Base-by-base conservation (phyloP, 1,140 invertebrate genomes). In the Elysia chlorotica region DNA sequence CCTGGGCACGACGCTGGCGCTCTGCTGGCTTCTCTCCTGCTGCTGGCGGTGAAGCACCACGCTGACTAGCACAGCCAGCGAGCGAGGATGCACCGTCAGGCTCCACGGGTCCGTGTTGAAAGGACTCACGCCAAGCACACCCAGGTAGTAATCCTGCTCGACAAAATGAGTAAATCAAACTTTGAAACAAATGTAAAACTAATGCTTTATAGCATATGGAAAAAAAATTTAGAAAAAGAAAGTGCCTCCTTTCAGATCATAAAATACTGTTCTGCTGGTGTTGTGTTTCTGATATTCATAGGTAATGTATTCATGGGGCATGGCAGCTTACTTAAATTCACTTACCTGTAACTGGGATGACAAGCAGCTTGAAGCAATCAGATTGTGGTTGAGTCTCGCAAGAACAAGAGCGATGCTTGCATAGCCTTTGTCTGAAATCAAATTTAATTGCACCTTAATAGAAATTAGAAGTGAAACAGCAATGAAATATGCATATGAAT, bases 1-100 rank as follows among this genome's bases (percentile, higher is more conserved):
- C n/a, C n/a, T n/a, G n/a, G n/a, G n/a, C n/a, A n/a, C n/a, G n/a
- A n/a, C n/a, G 71, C 83, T 81, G n/a, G n/a, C n/a, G n/a, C n/a
- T n/a, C 65, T 84, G 79, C 73, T 78, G 83, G 68, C 82, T 81
- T 82, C 95, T 93, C 79, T 97, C 95, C 41, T 92, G 91, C 80
- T 94, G 92, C 33, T 93, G 92, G 85, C 94, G 93, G 54, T 95
- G 87, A 17, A 97, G 82, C 19, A 90, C 65, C 2, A 92, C 89
- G 86, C 93, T 93, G 30, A 93, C 92, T 59, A 94, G 88, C 19
- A 96, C 91, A 56, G 95, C 93, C 0, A 97, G 89, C 2, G 94
- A 94, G 75, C 95, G 90, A 0, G 94, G 93, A 81, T 95, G 94
- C 0, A 98, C 93, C 86, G 95, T 91, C 53, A 95, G 87, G 0